phyloP scores from a whole-genome alignment of 2,797 vertebrate species.

The Eupleurogrammus muticus region DNA sequence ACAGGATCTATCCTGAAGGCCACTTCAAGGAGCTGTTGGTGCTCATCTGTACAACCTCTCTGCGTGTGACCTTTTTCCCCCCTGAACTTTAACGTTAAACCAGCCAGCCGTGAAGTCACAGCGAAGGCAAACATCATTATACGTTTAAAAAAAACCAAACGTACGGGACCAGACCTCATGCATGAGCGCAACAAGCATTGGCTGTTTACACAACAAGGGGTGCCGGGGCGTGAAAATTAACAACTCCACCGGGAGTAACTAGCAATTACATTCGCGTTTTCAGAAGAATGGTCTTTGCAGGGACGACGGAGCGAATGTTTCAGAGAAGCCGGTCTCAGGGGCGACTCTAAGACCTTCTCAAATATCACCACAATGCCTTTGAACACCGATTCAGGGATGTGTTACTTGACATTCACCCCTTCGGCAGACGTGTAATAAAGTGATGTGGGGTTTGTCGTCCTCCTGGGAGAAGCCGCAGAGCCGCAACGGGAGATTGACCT shows the following conservation, averaged over 20 bases:
- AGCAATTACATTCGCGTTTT: neutral
- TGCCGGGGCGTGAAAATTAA: too few relatives aligned
- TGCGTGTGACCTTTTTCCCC: constrained; percentile 32
- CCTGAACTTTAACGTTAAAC: constrained; percentile 31
- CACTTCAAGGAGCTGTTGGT: constrained; percentile 86
- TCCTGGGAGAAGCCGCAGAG: constrained; percentile 22
- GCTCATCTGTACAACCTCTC: too few relatives aligned
- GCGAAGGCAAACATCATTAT: constrained; percentile 40
- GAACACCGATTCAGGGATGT: constrained; percentile 5
- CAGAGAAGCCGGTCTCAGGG: neutral
- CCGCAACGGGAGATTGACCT: constrained; percentile 41
- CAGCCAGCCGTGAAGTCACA: constrained; percentile 28
- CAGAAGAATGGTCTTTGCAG: neutral
- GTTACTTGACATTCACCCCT: constrained; percentile 61
- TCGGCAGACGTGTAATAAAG: constrained; percentile 51
- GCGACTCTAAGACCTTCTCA: neutral
- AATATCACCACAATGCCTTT: neutral
- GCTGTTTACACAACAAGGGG: too few relatives aligned
- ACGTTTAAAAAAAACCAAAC: too few relatives aligned
- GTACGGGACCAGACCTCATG: neutral
- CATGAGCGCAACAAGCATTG: neutral
- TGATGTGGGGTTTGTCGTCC: constrained; percentile 45
- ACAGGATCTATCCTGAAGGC: constrained; percentile 90
- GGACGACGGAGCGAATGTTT: neutral
- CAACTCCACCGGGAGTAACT: too few relatives aligned